A percentile compares a stretch with the other conserved stretches of the same genome.
phyloP scores from a whole-genome alignment of 2,797 vertebrate genomes.

The Crotalus adamanteus region DNA sequence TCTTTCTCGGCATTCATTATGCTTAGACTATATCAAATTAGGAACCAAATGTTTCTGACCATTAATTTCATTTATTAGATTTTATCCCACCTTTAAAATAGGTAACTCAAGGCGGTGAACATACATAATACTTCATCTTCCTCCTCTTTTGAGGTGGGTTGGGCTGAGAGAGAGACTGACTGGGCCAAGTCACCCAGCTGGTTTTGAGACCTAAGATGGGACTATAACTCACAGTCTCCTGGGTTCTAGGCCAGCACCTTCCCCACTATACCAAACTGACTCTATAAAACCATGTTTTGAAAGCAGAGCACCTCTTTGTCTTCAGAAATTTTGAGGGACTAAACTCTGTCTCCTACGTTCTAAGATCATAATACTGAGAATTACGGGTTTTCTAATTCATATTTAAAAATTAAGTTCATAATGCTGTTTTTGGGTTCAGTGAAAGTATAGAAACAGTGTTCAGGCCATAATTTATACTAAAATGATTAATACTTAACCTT shows the following conservation, averaged over 20 bases:
- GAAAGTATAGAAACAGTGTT: background rate
- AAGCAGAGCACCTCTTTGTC: background rate
- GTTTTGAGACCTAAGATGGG: too few relatives aligned
- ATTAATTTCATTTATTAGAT: too few relatives aligned
- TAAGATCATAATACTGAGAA: background rate
- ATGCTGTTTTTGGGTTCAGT: background rate
- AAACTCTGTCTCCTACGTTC: background rate
- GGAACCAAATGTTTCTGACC: background rate
- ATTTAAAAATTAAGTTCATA: background rate
- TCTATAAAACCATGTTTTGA: background rate
- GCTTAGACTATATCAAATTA: slow-evolving; percentile 15
- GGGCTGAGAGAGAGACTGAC: too few relatives aligned
- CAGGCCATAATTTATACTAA: background rate
- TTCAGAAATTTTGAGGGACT: slow-evolving; percentile 24
- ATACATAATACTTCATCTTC: too few relatives aligned
- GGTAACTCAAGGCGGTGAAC: too few relatives aligned
- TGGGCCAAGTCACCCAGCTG: too few relatives aligned
- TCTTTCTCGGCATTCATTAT: slow-evolving; percentile 25
- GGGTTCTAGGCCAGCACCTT: too few relatives aligned
- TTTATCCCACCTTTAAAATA: too few relatives aligned
- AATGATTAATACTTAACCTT: background rate
- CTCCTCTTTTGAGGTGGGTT: too few relatives aligned
- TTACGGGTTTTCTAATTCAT: background rate
- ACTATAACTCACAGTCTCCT: too few relatives aligned
- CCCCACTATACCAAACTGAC: too few relatives aligned